Base-by-base conservation (phyloP, 1,140 invertebrate species). In the Streblospio benedicti region DNA sequence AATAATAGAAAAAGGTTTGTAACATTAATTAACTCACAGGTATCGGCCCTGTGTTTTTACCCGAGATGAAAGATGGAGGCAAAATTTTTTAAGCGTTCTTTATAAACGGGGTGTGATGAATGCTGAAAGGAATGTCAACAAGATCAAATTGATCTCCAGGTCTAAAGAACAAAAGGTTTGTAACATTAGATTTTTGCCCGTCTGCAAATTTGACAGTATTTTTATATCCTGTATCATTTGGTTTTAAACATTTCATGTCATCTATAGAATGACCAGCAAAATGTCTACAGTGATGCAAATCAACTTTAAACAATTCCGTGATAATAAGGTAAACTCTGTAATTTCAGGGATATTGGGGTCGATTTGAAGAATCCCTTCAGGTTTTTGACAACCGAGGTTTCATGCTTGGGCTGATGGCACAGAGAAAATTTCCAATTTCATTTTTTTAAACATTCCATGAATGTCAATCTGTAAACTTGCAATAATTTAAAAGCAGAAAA, bases 401-500 rank as follows among this genome's bases (percentile, higher is more conserved):
- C 69, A 88, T 99, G 83, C 73, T 97, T 53, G 83, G 86, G 66
- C 79, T 97, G 96, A 99, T 81, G 94, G 93, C 28, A 98, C 95
- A 59, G 90, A 94, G 64, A 98, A 97, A 77, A 99, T 99, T 80
- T 72, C 85, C 25, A 94, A 91, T 70, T 83, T 96, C 67, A 95
- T 96, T 68, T 96, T 95, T 55, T 99, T 99, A 82, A 93, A 95
- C 49, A 97, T 98, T 78, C 81, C 99, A 56, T 95, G 94, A 59
- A 90, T 99, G 14, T 98, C 95, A 6, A n/a, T n/a, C 78, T 99
- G 69, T 96, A 96, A 64, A 87, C 95, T 0, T 89, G 87, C 75
- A 97, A 97, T 80, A 95, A 95, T 72, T 96, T 92, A 55, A 96
- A 96, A 67, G 91, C 91, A 62, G 88, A 95, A 73, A 93, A 95